Conservation (phyloP, 2,113 vertebrate species). For the Xyrauchen texanus region DNA sequence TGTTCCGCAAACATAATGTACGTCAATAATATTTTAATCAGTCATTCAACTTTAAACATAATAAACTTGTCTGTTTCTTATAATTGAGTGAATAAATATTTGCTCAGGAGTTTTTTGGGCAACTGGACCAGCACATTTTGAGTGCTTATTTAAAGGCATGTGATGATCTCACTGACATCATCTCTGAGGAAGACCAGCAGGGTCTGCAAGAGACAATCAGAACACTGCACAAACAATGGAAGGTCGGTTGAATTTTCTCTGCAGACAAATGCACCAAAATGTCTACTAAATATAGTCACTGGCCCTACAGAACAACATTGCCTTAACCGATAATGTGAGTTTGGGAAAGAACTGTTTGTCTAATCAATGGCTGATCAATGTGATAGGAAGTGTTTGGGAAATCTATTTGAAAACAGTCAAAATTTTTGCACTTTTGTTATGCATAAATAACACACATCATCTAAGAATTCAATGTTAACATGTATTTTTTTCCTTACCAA, state of each 20-base stretch:
- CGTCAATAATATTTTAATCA: not conserved
- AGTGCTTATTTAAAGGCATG: conserved; percentile 94
- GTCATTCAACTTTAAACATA: not conserved
- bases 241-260: conserved; percentile 76
- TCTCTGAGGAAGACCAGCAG: conserved; percentile 91
- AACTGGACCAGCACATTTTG: conserved; percentile 89
- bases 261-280: too few species aligned
- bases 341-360: too few species aligned
- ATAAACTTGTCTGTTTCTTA: not conserved
- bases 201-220: conserved; percentile 91
- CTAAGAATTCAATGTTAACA: not conserved
- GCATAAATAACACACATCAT: too few species aligned
- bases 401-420: too few species aligned
- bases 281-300: too few species aligned
- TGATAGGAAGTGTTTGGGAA: too few species aligned
- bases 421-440: too few species aligned
- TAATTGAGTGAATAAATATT: conserved; percentile 11
- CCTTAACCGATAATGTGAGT: too few species aligned
- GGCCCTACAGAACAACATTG: too few species aligned
- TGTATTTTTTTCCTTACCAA: conserved; percentile 66
- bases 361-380: too few species aligned
- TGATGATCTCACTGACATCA: conserved; percentile 95
- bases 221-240: conserved; percentile 94
- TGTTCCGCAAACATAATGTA: conserved; percentile 88
- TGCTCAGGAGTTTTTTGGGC: conserved; percentile 87